Evolutionary conservation across 2,888 invertebrate species (phyloP).

Genomic region (Spodoptera picta): DNA sequence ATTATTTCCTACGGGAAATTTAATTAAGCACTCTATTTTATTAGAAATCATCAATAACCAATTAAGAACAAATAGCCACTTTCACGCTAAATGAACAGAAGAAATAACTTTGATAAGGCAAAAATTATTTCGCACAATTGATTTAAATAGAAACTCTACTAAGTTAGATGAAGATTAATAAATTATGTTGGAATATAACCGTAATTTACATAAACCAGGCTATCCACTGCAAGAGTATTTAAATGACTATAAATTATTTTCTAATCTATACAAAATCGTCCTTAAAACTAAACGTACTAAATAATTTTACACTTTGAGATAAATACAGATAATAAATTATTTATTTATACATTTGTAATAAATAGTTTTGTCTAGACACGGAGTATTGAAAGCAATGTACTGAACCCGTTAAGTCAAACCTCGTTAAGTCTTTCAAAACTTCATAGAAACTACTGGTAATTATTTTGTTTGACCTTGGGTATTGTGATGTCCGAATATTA

Average conservation of each 20-base stretch:
- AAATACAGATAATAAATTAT: neutral
- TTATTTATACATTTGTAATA: neutral
- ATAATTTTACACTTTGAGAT: neutral
- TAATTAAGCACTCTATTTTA: slow-evolving; percentile 5
- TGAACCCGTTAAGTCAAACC: no score
- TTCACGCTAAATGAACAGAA: no score
- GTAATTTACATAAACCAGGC: neutral
- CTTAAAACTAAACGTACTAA: neutral
- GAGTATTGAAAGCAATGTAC: neutral
- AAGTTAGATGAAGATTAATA: neutral
- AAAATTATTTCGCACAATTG: no score
- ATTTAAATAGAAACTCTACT: no score
- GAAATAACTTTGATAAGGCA: no score
- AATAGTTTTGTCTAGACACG: neutral
- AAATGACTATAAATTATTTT: neutral
- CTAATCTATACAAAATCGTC: neutral
- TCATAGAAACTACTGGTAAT: no score
- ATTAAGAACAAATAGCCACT: no score
- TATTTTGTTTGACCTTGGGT: no score
- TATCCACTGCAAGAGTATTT: slow-evolving; percentile 18
- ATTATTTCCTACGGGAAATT: slow-evolving; percentile 1
- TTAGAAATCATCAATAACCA: neutral
- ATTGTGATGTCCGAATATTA: no score
- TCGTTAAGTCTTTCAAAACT: no score
- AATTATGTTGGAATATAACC: neutral